A percentile compares a stretch with the other conserved stretches of the same genome.
phyloP scores from a whole-genome alignment of 1,140 invertebrate species.

The Pteromalus puparum region DNA sequence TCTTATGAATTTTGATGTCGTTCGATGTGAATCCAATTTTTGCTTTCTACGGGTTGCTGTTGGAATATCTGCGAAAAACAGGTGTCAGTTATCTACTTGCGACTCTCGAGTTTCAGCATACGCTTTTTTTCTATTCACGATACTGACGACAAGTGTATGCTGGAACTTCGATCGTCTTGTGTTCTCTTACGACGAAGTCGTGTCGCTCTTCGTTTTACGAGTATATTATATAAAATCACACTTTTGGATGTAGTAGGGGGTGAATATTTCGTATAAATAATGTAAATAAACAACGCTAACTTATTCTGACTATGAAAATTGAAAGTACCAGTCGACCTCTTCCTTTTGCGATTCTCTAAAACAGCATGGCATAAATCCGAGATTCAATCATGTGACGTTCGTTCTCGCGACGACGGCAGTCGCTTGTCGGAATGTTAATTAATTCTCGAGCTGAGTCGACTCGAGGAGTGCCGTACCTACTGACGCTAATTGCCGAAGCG shows the following conservation, averaged over 20 bases:
- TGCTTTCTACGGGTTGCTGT: conserved; percentile 41
- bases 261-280: no score
- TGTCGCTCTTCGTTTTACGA: no score
- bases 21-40: conserved; percentile 43
- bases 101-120: not conserved
- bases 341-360: not conserved
- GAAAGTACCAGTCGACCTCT: not conserved
- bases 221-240: no score
- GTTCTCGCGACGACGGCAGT: not conserved
- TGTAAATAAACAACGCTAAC: no score
- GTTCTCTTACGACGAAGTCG: not conserved
- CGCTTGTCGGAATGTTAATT: conserved; percentile 23
- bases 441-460: conserved; percentile 7
- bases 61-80: conserved; percentile 47
- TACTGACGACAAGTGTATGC: no score
- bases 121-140: not conserved
- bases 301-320: not conserved
- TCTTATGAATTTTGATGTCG: conserved; percentile 37
- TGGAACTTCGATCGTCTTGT: not conserved
- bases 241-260: no score
- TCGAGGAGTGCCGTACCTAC: not conserved
- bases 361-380: not conserved
- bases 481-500: not conserved
- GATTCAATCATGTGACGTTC: not conserved
- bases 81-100: conserved; percentile 41